Evolutionary conservation across 2,113 vertebrate species (phyloP), one percentile per base, ranked within the genome.

Genomic region (Varanus salvator): DNA sequence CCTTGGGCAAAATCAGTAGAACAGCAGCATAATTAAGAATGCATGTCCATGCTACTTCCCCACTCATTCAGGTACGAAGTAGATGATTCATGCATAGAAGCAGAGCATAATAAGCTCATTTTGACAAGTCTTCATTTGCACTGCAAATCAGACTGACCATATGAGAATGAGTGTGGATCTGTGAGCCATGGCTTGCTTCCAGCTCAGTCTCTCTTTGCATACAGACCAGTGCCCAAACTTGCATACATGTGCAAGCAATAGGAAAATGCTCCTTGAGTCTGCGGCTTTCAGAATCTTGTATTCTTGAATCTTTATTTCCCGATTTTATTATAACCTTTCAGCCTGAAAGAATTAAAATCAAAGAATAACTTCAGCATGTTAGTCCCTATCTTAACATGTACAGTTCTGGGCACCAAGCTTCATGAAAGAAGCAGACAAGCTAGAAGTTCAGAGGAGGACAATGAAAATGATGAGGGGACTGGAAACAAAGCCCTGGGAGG

Each of bases 21-120:
- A 84, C 87, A 88, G 57, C 34, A 38, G 80, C 80, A 50, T 76
- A 76, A 84, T 76, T 89, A 89, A 34, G 72, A 66, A 84, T 84
- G 81, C 71, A 60, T 84, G 80, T 66, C 50, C 84, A 84, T 84
- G 38, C 66, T 84, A n/a, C 66, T 66, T 84, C 80, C 80, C 72
- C 66, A 17, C 81, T 84, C 80, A 84, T 84, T 75, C 64, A 27
- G 80, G 71, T 19, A 31, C 54, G 9, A 75, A 89, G 57, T 84
- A 50, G 31, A 66, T 84, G 87, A 84, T 11, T 76, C 87, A 84
- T 76, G 50, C 52, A 23, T 66, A 75, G 14, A 89, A 66, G 34
- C 15, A 27, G 50, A 80, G 78, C 76, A 88, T 72, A 88, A 88
- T 81, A 54, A 17, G n/a, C 78, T 60, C 87, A 72, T 88, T 81